Conservation (phyloP, 2,113 vertebrate species). For the Helogale parvula region DNA sequence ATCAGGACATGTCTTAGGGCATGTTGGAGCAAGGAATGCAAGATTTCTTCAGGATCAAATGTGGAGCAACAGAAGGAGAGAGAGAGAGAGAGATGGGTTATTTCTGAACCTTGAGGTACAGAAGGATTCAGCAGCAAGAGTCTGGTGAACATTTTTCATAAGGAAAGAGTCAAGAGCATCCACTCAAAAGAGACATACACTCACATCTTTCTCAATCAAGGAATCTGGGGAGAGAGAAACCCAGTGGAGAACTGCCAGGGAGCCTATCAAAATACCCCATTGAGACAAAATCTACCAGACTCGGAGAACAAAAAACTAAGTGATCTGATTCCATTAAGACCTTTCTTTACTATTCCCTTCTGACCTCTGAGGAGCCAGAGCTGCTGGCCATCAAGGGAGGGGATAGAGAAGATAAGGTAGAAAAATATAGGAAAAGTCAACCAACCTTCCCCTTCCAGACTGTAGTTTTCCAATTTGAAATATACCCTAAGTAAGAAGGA, state of each 20-base stretch:
- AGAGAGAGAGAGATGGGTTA: not conserved
- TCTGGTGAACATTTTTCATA: not conserved
- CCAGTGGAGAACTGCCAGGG: not conserved
- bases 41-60: not conserved
- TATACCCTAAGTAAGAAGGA: not conserved
- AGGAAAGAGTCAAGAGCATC: not conserved
- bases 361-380: not conserved
- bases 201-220: not conserved
- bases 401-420: not conserved
- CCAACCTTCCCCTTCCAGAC: not conserved
- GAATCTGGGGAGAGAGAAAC: not conserved
- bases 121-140: not conserved
- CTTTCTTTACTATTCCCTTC: not conserved
- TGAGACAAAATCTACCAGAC: not conserved
- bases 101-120: not conserved
- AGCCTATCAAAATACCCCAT: not conserved
- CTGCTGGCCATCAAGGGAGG: not conserved
- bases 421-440: not conserved
- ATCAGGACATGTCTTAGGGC: not conserved
- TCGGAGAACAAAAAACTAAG: not conserved
- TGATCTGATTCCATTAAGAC: not conserved
- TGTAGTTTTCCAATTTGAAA: conserved; percentile 4
- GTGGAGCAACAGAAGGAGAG: not conserved
- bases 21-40: not conserved
- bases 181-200: not conserved